These are phyloP conservation scores for Aythya fuligula DNA, from an alignment of 2,797 vertebrate species.

Conservation along the genomic window DNA sequence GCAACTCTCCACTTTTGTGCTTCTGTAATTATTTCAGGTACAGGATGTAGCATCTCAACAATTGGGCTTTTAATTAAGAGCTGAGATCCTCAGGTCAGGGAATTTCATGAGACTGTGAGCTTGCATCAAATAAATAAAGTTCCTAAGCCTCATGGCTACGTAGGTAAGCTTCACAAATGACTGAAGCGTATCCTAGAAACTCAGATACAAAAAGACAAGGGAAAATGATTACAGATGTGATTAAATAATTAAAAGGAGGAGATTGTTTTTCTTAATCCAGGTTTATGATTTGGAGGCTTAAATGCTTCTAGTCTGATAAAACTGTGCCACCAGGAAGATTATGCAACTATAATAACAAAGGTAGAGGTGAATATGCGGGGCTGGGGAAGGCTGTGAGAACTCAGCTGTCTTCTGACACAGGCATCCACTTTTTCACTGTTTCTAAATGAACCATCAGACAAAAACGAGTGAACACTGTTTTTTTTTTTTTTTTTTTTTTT, in stretches of 20 bases:
- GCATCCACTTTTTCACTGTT: background rate
- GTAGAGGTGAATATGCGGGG: background rate
- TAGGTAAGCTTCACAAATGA: slow-evolving; percentile 6
- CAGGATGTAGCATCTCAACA: background rate
- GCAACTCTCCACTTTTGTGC: background rate
- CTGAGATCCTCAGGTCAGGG: background rate
- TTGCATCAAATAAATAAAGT: background rate
- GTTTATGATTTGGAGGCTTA: background rate
- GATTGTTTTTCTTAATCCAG: background rate
- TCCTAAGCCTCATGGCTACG: background rate
- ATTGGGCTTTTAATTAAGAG: background rate
- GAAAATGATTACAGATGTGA: background rate
- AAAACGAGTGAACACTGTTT: background rate
- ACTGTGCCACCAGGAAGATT: background rate
- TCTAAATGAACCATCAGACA: background rate
- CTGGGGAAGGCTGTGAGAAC: background rate
- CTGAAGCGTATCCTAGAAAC: background rate
- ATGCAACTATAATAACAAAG: accelerated
- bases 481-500: no score
- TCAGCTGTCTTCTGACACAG: background rate
- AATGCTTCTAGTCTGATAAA: background rate
- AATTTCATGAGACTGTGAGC: background rate
- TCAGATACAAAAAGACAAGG: background rate
- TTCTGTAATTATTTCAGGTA: background rate
- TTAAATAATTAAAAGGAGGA: slow-evolving; percentile 17